Evolutionary conservation across 2,113 vertebrate species (phyloP).

Genomic region (Rousettus leschenaultii): DNA sequence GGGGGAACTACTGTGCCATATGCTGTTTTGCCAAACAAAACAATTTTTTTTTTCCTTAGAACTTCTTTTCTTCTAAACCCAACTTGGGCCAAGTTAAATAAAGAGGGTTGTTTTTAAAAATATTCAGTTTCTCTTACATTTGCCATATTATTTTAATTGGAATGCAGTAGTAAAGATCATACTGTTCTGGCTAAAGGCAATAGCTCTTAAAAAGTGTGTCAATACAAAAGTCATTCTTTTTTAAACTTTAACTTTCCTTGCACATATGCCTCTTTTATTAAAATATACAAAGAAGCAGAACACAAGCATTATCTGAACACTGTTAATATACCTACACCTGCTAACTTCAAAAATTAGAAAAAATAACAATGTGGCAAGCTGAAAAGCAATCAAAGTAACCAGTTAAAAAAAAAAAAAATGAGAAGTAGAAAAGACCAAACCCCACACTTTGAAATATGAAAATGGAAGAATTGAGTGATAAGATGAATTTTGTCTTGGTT

Average conservation of each 20-base stretch:
- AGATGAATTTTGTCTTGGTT: background rate
- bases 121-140: background rate
- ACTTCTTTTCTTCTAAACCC: background rate
- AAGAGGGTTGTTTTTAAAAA: background rate
- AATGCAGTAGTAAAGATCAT: background rate
- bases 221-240: background rate
- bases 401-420: background rate
- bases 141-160: background rate
- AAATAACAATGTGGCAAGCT: background rate
- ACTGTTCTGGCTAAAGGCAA: background rate
- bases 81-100: background rate
- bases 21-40: background rate
- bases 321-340: background rate
- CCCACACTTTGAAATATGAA: background rate
- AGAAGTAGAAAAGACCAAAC: background rate
- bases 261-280: background rate
- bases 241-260: conserved; percentile 2
- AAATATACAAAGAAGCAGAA: background rate
- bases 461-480: background rate
- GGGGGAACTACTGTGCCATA: background rate
- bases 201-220: background rate
- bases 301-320: background rate
- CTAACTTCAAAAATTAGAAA: background rate
- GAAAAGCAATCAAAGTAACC: background rate
- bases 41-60: background rate